Evolutionary conservation across 2,888 invertebrate genomes (phyloP).

Genomic region (Lordiphosa andalusiaca): DNA sequence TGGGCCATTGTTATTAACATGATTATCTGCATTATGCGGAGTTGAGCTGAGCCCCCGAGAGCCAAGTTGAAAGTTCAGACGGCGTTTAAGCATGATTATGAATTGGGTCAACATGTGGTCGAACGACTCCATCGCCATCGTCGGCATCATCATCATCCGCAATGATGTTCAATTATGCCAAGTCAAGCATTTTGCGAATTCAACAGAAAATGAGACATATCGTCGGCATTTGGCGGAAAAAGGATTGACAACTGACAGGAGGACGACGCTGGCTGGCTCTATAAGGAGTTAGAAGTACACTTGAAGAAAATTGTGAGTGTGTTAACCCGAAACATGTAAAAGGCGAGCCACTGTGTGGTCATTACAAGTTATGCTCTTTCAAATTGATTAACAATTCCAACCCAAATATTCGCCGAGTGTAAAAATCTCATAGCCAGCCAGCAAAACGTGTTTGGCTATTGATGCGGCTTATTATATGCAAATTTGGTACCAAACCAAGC

Average conservation of each 20-base stretch:
- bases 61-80: slow-evolving; percentile 70
- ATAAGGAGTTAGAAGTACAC: slow-evolving; percentile 21
- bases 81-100: slow-evolving; percentile 73
- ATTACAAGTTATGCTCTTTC: background rate
- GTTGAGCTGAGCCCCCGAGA: slow-evolving; percentile 45
- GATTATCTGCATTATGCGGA: slow-evolving; percentile 70
- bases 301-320: background rate
- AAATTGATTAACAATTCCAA: background rate
- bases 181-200: slow-evolving; percentile 41
- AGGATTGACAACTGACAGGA: slow-evolving; percentile 74
- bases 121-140: background rate
- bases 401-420: slow-evolving; percentile 12
- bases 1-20: slow-evolving; percentile 74
- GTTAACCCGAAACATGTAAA: background rate
- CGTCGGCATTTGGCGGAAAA: slow-evolving; percentile 46
- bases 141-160: slow-evolving; percentile 1
- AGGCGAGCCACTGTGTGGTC: too few relatives aligned
- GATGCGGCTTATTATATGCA: slow-evolving; percentile 80
- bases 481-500: slow-evolving; percentile 73
- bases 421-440: slow-evolving; percentile 48
- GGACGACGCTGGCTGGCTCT: slow-evolving; percentile 24
- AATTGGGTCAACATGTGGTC: slow-evolving; percentile 76
- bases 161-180: slow-evolving; percentile 64
- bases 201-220: slow-evolving; percentile 76
- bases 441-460: slow-evolving; percentile 77